phyloP scores from a whole-genome alignment of 2,797 vertebrate genomes.

The Bradypodion ventrale region DNA sequence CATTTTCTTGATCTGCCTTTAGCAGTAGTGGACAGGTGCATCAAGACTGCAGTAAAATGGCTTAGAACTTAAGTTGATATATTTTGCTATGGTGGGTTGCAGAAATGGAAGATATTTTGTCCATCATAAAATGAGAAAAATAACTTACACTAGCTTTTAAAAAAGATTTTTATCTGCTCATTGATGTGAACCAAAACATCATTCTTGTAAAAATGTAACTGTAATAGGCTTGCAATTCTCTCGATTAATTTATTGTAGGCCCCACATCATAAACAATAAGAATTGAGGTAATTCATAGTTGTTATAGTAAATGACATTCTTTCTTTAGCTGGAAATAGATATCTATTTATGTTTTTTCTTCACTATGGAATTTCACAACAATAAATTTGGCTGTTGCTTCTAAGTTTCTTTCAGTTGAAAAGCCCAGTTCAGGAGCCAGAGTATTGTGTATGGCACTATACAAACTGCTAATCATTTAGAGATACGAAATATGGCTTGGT shows the following conservation, averaged over 20 bases:
- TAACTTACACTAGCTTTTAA: slow-evolving; percentile 7
- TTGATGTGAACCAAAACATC: slow-evolving; percentile 1
- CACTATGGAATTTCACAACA: background rate
- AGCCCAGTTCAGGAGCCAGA: background rate
- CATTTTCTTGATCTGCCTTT: slow-evolving; percentile 56
- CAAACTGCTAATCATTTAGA: background rate
- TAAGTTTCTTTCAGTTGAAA: background rate
- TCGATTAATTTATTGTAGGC: background rate
- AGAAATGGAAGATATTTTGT: slow-evolving; percentile 33
- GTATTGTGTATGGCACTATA: background rate
- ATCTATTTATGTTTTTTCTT: background rate
- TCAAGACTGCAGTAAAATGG: slow-evolving; percentile 49
- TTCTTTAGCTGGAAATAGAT: background rate
- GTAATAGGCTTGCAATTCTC: slow-evolving; percentile 13
- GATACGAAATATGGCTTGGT: too few species aligned
- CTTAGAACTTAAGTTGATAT: slow-evolving; percentile 65
- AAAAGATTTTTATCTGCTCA: background rate
- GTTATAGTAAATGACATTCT: background rate
- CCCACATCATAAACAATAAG: background rate
- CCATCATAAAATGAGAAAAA: slow-evolving; percentile 31
- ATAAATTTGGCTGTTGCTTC: background rate
- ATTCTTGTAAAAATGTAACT: slow-evolving; percentile 3
- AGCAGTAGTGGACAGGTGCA: slow-evolving; percentile 56
- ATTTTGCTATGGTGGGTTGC: slow-evolving; percentile 58
- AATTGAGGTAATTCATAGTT: background rate